A percentile compares a stretch with the other conserved stretches of the same genome.
These are phyloP conservation scores for Nemurella pictetii DNA, from an alignment of 2,888 invertebrate genomes.

Conservation along the genomic window DNA sequence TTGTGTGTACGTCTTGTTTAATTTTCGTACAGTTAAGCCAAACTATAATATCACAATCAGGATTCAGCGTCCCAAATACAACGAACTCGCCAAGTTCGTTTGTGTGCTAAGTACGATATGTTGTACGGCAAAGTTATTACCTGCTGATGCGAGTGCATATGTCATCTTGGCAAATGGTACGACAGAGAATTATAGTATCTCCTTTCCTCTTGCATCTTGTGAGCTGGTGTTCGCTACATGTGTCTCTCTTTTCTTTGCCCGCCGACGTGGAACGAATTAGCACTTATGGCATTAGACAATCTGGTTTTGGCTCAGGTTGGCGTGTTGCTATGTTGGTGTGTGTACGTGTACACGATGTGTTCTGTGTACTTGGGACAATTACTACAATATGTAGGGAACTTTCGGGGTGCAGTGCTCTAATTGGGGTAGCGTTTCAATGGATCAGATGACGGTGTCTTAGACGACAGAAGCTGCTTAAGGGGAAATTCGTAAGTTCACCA, in stretches of 20 bases:
- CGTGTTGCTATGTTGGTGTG: too few species aligned
- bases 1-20: background rate
- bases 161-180: background rate
- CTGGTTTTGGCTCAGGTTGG: background rate
- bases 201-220: background rate
- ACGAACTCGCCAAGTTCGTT: background rate
- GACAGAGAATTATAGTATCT: background rate
- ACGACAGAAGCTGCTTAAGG: too few species aligned
- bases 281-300: background rate
- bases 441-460: background rate
- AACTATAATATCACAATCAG: too few species aligned
- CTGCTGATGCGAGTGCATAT: background rate
- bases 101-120: too few species aligned
- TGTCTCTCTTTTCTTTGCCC: background rate
- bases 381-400: background rate
- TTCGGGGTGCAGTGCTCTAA: too few species aligned
- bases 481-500: too few species aligned
- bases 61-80: background rate
- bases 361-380: background rate
- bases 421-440: background rate
- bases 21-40: background rate
- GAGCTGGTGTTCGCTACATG: background rate
- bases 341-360: too few species aligned
- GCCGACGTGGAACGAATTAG: background rate
- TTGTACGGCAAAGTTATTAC: background rate